Conservation (phyloP, 2,888 invertebrate genomes). For the Oscheius sp. region DNA sequence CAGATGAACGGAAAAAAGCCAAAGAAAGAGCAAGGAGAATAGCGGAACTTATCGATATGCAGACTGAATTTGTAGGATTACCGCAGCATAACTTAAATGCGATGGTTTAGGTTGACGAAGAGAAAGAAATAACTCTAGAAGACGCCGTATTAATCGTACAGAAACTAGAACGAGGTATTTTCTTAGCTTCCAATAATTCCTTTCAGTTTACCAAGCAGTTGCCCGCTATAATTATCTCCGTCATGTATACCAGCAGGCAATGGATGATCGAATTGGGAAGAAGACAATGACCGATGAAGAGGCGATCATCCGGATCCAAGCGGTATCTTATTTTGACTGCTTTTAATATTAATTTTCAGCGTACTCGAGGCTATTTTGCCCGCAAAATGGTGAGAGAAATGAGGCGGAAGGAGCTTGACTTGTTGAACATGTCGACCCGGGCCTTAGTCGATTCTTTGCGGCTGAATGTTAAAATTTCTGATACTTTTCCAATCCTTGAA, state of each 20-base stretch:
- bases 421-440: conserved; percentile 44
- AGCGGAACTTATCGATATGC: conserved; percentile 15
- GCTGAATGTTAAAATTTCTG: not conserved
- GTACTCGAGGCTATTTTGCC: conserved; percentile 63
- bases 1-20: conserved; percentile 3
- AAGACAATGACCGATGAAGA: conserved; percentile 58
- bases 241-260: conserved; percentile 64
- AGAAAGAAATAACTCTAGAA: conserved; percentile 56
- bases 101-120: conserved; percentile 29
- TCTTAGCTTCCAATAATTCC: not conserved
- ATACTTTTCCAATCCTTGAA: conserved; percentile 4
- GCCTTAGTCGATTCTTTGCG: not conserved
- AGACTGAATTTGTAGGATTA: conserved; percentile 13
- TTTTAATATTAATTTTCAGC: conserved; percentile 40
- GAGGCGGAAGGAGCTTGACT: conserved; percentile 51
- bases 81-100: not conserved
- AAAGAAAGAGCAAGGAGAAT: not conserved
- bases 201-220: conserved; percentile 65
- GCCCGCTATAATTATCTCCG: conserved; percentile 61
- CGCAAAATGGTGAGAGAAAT: conserved; percentile 56
- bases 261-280: conserved; percentile 55
- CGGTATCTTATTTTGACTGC: conserved; percentile 39
- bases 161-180: conserved; percentile 59
- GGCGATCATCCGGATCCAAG: conserved; percentile 65
- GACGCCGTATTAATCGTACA: conserved; percentile 64